Evolutionary conservation across 2,888 invertebrate species (phyloP).

Genomic region (Lasioglossum pauxillum): DNA sequence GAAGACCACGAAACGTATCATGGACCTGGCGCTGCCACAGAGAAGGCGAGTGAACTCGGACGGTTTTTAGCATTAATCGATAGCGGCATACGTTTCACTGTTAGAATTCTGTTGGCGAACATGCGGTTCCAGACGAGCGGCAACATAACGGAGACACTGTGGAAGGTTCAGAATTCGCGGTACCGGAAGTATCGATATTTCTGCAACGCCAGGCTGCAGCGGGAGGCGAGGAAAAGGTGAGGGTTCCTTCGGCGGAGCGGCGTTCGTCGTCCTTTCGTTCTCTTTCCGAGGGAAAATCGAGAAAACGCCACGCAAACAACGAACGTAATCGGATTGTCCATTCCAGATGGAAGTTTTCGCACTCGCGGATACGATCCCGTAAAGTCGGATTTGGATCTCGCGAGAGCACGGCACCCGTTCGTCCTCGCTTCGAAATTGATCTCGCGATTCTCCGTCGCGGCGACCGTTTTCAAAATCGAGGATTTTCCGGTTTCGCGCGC

Average conservation of each 20-base stretch:
- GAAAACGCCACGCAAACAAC: neutral
- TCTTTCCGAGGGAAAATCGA: neutral
- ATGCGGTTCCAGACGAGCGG: constrained; percentile 41
- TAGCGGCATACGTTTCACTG: neutral
- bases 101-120: constrained; percentile 51
- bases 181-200: constrained; percentile 78
- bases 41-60: constrained; percentile 52
- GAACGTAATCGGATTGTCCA: constrained; percentile 54
- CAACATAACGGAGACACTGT: constrained; percentile 59
- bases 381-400: constrained; percentile 53
- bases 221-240: constrained; percentile 74
- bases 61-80: neutral
- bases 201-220: constrained; percentile 71
- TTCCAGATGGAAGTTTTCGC: constrained; percentile 34
- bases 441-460: too few species aligned
- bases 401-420: neutral
- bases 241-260: constrained; percentile 14
- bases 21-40: constrained; percentile 76
- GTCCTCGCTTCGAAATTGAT: neutral
- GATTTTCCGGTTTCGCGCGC: neutral
- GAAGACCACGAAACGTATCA: constrained; percentile 70
- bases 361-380: constrained; percentile 34
- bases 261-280: neutral
- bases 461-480: neutral
- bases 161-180: constrained; percentile 70